Conservation (phyloP, 2,888 invertebrate species). For the Brachyopa scutellaris region DNA sequence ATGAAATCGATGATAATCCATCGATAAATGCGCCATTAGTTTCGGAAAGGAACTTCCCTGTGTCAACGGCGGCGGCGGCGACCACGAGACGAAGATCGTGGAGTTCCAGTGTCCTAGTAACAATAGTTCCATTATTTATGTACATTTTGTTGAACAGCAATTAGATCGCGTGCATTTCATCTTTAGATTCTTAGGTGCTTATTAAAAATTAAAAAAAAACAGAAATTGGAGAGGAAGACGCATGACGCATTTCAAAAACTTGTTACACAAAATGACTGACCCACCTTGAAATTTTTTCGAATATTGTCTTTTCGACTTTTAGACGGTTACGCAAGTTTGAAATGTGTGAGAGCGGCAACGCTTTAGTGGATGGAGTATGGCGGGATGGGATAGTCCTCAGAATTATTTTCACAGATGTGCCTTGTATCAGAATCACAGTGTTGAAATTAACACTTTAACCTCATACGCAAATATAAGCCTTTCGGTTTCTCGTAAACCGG, state of each 20-base stretch:
- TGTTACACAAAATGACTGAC: too few relatives aligned
- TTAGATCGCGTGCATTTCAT: conserved; percentile 32
- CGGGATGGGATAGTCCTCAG: too few relatives aligned
- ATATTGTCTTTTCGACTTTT: background rate
- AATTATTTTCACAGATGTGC: too few relatives aligned
- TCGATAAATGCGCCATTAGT: conserved; percentile 78
- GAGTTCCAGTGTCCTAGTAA: conserved; percentile 37
- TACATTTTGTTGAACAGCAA: conserved; percentile 55
- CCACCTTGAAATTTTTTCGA: background rate
- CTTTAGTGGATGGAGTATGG: too few relatives aligned
- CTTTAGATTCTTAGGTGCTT: conserved; percentile 48
- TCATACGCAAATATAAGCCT: too few relatives aligned
- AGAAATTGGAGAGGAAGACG: background rate
- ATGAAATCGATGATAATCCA: conserved; percentile 79
- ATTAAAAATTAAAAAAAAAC: conserved; percentile 13
- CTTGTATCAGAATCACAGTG: too few relatives aligned
- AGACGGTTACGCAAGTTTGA: too few relatives aligned
- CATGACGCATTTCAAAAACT: too few relatives aligned
- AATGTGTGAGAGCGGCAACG: too few relatives aligned
- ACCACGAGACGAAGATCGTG: conserved; percentile 19
- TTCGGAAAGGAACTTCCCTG: conserved; percentile 76
- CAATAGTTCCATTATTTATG: conserved; percentile 55
- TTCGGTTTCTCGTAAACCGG: too few relatives aligned
- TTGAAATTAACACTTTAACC: too few relatives aligned
- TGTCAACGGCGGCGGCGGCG: conserved; percentile 27